Base-by-base conservation (phyloP, 2,113 vertebrate genomes). In the Machaerirhynchus nigripectus region DNA sequence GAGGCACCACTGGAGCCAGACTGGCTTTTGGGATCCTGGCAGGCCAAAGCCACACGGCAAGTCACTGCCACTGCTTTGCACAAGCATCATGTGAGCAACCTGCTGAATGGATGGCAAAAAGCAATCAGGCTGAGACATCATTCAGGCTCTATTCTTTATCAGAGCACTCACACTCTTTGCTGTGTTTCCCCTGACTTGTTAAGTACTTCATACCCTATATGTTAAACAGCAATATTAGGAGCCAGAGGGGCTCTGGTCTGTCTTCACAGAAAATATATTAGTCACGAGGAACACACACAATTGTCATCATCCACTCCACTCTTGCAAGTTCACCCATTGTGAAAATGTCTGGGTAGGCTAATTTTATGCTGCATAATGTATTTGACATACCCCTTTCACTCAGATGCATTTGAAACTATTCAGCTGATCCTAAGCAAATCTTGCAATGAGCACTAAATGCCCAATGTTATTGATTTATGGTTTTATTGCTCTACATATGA, bases 381-480 rank as follows among this genome's bases (percentile, higher is more conserved):
- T 93, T 96, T 90, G 79, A 90, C 88, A 52, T 93, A 47, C 49
- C 49, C 9, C 60, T 95, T 92, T 85, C 63, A 55, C 46, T 89
- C 60, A 85, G 59, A 40, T 64, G 70, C 46, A 53, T 42, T 83
- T 78, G 68, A 90, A 89, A 81, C 60, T 82, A 56, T 87, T 81
- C 69, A 88, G 76, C 84, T 88, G 70, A 95, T 88, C 59, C 59
- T n/a, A 89, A 71, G 75, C 68, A 95, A 93, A 94, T 94, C 87
- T 94, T 86, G 64, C 76, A 86, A 67, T 11, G 59, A 93, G 57
- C 55, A 56, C 83, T 87, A 78, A 95, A 93, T 52, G 55, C 13
- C 19, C 31, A 20, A 4, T 75, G n/a, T 33, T 94, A 89, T 80
- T 84, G 93, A 96, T 96, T 94, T 92, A 84, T 69, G 56, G 33